Percentiles rank a stretch among this genome's conserved stretches.
phyloP scores from a whole-genome alignment of 2,113 vertebrate species.

The Amblyopsis rosae region DNA sequence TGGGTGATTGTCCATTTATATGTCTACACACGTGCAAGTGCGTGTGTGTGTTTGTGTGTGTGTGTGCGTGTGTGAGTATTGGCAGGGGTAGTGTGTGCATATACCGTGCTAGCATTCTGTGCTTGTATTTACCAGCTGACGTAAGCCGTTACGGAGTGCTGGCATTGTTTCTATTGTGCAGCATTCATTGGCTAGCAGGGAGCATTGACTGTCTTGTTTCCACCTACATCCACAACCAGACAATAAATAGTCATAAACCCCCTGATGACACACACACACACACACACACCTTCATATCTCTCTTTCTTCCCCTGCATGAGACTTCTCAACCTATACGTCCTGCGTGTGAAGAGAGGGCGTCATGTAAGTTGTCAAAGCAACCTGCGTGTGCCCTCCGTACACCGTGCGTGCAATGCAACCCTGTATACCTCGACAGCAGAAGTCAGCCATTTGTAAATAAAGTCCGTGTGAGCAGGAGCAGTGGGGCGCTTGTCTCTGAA shows the following conservation, averaged over 20 bases:
- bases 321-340: background rate
- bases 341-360: background rate
- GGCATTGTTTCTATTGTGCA: constrained; percentile 54
- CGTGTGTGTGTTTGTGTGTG: background rate
- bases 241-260: constrained; percentile 1
- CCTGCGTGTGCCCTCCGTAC: background rate
- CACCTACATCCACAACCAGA: constrained; percentile 63
- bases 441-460: constrained; percentile 57
- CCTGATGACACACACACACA: background rate
- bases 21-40: background rate
- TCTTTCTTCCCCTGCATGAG: background rate
- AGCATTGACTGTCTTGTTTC: constrained; percentile 40
- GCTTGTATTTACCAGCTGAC: constrained; percentile 35
- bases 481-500: constrained; percentile 61
- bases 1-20: background rate
- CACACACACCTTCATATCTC: background rate
- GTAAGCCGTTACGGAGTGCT: constrained; percentile 39
- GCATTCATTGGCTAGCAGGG: constrained; percentile 38
- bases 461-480: constrained; percentile 48
- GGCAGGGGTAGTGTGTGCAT: background rate
- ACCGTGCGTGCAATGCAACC: background rate
- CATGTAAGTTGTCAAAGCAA: constrained; percentile 4
- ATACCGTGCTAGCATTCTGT: background rate
- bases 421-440: constrained; percentile 12
- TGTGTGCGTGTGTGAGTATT: background rate